Evolutionary conservation across 2,797 vertebrate genomes (phyloP).

Genomic region (Cossypha dichroa): DNA sequence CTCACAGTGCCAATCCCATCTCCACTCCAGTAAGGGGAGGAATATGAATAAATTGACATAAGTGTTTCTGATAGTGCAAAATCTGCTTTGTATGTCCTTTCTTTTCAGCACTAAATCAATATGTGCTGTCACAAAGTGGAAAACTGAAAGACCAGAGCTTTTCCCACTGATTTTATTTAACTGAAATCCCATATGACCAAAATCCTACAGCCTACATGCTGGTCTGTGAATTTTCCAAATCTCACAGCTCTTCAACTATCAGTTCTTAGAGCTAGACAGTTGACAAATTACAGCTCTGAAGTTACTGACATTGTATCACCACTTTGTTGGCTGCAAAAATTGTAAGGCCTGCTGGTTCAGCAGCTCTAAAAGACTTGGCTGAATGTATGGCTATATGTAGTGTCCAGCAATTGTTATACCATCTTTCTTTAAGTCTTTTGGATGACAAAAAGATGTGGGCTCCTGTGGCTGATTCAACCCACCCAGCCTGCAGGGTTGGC

Average conservation of each 20-base stretch:
- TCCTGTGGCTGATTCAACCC: not conserved
- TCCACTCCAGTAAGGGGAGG: not conserved
- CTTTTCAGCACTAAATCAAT: not conserved
- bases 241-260: not conserved
- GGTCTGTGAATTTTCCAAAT: not conserved
- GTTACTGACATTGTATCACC: not conserved
- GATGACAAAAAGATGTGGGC: not conserved
- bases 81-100: not conserved
- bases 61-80: not conserved
- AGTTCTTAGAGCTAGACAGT: not conserved
- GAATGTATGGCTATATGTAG: not conserved
- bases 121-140: not conserved
- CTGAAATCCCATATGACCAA: not conserved
- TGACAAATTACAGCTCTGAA: not conserved
- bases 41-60: not conserved
- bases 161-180: not conserved
- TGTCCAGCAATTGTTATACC: not conserved
- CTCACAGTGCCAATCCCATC: not conserved
- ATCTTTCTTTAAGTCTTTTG: not conserved
- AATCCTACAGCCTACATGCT: not conserved
- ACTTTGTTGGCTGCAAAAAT: not conserved
- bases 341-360: not conserved
- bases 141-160: not conserved
- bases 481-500: not conserved
- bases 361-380: not conserved